phyloP scores from a whole-genome alignment of 1,140 invertebrate genomes.

The Lucilia cuprina region DNA sequence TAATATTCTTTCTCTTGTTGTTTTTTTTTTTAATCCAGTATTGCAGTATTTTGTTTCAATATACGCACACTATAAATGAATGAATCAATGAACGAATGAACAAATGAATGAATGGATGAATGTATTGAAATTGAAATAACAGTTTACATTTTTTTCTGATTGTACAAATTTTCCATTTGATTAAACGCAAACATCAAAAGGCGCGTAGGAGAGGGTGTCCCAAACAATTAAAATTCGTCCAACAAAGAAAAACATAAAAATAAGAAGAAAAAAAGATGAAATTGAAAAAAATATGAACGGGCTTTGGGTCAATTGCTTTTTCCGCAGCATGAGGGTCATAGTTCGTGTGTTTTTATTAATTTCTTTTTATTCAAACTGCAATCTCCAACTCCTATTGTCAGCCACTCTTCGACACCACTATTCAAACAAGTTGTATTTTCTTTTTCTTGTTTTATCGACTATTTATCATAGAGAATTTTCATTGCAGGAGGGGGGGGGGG shows the following conservation, averaged over 20 bases:
- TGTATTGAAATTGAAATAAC: slow-evolving; percentile 28
- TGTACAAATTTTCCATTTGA: slow-evolving; percentile 59
- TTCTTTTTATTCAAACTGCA: too few relatives aligned
- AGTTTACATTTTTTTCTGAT: slow-evolving; percentile 46
- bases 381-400: not conserved
- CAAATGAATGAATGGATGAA: slow-evolving; percentile 2
- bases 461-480: not conserved
- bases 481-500: not conserved
- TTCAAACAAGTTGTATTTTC: not conserved
- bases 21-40: not conserved
- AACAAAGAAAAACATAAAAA: not conserved
- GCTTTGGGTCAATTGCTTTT: slow-evolving; percentile 27
- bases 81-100: not conserved
- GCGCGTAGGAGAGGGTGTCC: not conserved
- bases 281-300: not conserved
- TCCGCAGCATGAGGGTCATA: not conserved
- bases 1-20: not conserved
- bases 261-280: not conserved
- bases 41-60: not conserved
- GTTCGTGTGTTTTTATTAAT: not conserved
- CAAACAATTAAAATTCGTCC: slow-evolving; percentile 7
- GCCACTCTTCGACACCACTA: not conserved
- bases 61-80: slow-evolving; percentile 21
- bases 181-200: slow-evolving; percentile 60
- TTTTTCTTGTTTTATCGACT: not conserved